A percentile compares a stretch with the other conserved stretches of the same genome.
Conservation (phyloP, 2,888 invertebrate genomes). For the Hirtodrosophila confusa region DNA sequence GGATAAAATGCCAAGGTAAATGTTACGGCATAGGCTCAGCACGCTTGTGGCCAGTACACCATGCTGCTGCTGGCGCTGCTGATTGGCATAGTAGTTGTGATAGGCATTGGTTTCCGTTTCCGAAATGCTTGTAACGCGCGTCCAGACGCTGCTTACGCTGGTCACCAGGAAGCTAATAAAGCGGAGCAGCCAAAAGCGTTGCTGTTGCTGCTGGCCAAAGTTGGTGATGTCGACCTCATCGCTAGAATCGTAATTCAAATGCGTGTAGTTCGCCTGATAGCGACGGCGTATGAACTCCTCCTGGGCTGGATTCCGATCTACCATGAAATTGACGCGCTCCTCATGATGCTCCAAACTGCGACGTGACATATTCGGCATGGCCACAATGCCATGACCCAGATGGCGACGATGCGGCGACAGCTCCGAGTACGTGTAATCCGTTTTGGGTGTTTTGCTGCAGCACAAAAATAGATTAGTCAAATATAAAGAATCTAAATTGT, state of each 20-base stretch:
- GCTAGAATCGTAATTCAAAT: constrained; percentile 81
- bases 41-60: constrained; percentile 73
- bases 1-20: constrained; percentile 81
- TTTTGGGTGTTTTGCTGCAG: constrained; percentile 92
- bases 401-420: constrained; percentile 92
- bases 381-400: constrained; percentile 91
- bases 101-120: constrained; percentile 50
- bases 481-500: background rate
- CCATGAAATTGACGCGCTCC: constrained; percentile 85
- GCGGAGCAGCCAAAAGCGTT: constrained; percentile 75
- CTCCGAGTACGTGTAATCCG: constrained; percentile 94
- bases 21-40: constrained; percentile 64
- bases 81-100: constrained; percentile 65
- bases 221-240: constrained; percentile 81
- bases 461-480: constrained; percentile 12
- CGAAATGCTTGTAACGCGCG: constrained; percentile 49
- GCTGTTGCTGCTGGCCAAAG: constrained; percentile 61
- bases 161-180: constrained; percentile 73
- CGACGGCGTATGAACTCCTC: constrained; percentile 82
- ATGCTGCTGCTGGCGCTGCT: constrained; percentile 56
- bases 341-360: constrained; percentile 87
- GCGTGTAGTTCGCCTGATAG: constrained; percentile 71
- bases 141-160: constrained; percentile 70
- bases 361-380: constrained; percentile 96
- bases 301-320: constrained; percentile 79